Evolutionary conservation across 2,113 vertebrate genomes (phyloP).

Genomic region (Antechinus stuartii): DNA sequence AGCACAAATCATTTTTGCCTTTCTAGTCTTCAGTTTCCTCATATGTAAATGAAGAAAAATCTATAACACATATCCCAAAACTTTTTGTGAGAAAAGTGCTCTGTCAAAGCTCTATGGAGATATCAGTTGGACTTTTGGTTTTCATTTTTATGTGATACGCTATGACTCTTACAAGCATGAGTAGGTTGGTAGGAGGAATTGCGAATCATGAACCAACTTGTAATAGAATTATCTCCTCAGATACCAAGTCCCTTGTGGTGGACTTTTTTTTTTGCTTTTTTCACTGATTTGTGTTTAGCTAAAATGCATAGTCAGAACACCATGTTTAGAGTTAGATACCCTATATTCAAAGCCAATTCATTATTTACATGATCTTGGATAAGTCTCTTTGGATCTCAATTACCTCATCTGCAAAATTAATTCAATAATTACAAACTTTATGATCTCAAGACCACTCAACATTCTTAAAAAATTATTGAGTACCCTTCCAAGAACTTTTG

Average conservation of each 20-base stretch:
- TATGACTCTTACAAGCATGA: neutral
- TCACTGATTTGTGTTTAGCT: neutral
- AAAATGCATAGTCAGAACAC: neutral
- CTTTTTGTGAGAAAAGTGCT: neutral
- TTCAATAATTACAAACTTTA: neutral
- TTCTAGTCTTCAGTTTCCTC: neutral
- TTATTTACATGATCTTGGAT: neutral
- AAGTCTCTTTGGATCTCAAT: neutral
- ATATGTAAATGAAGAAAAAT: neutral
- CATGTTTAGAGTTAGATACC: neutral
- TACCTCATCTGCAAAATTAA: neutral
- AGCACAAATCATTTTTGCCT: neutral
- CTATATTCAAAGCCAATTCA: neutral
- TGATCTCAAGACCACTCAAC: neutral
- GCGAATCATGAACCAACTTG: neutral
- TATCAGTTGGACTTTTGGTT: neutral
- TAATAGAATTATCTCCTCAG: neutral
- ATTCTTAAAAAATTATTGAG: neutral
- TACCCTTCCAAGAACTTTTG: neutral
- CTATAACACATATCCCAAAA: neutral
- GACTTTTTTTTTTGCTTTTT: neutral
- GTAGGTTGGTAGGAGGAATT: neutral
- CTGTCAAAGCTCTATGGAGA: neutral
- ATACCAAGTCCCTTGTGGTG: neutral
- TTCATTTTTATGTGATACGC: neutral